Base-by-base conservation (phyloP, 2,797 vertebrate genomes). In the Salmo trutta region DNA sequence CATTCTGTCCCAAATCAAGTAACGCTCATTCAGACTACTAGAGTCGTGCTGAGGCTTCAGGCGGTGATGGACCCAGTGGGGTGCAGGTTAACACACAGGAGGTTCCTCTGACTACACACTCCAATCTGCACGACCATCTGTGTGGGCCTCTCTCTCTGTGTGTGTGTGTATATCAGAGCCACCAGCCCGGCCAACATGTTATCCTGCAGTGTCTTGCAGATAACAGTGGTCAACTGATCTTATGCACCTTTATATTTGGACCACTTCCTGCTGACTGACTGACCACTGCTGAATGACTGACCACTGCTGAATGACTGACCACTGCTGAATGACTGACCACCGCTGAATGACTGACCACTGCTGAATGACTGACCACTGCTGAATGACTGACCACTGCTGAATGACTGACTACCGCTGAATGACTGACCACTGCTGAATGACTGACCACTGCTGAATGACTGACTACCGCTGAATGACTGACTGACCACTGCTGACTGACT, bases 81-180 rank as follows among this genome's bases (percentile, higher is more conserved):
- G 31, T n/a, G 64, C 24, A 53, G 71, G 17, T 67, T 52, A 10
- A 47, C 41, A 27, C 17, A 53, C 79, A 76, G 71, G 77, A 81
- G 67, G 62, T 82, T 84, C 76, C 82, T 82, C 70, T 73, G 21
- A 66, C 54, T 68, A 80, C 79, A 68, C 72, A 74, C 24, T 36
- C 52, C 52, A 64, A 75, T 62, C 78, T 82, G 53, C 80, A 72
- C 77, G 67, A 66, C 80, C 84, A 83, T 84, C 79, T 83, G 82
- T 79, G 76, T 67, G 56, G 41, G 41, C 10, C 41, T 47, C 41
- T 41, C n/a, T n/a, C n/a, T n/a, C n/a, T n/a, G n/a, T 19, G 54
- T 54, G 16, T 19, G 53, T 54, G 16, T 16, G 53, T 54, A 4
- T 54, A 1, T 31, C 71, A 68, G 80, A 81, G 81, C 79, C 59